Base-by-base conservation (phyloP, 2,888 invertebrate species). In the Liodrosophila aerea region DNA sequence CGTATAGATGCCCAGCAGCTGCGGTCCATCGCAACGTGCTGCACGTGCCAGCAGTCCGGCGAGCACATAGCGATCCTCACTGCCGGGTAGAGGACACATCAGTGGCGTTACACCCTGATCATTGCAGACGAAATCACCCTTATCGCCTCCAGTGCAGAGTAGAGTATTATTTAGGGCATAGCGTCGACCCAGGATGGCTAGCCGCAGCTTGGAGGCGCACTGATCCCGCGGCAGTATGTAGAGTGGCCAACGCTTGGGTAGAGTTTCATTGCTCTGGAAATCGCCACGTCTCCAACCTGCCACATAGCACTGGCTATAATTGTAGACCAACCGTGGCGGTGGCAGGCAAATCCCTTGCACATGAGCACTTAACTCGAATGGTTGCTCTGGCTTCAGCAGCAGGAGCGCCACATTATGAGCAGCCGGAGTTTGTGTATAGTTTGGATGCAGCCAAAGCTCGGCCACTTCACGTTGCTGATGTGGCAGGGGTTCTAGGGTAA, bases 91-190 rank as follows among this genome's bases (percentile, higher is more conserved):
- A 0, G 70, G 69, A 8, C 77, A 78, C 69, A 78, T 81, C 15
- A 78, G 41, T 0, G 77, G 77, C 13, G 74, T 53, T 1, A 43
- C 81, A 1, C 60, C 75, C 40, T 46, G 30, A 12, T 76, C 60
- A 3, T 45, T 52, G 33, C 77, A 78, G 0, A 77, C 65, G 27
- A 75, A 73, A 3, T 64, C 46, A 0, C 67, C 60, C 60, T 81
- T 81, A 12, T 77, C 77, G 5, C 77, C 77, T 34, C 75, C 77
- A 4, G 77, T 65, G 34, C 81, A 78, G 12, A 78, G 46, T 0
- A 81, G 57, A 4, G 66, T 66, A 3, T 77, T 70, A 11, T 77
- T 77, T 9, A 52, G 53, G 0, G 66, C 51, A 39, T 61, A 67
- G 5, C 72, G 65, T 0, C 80, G 58, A 0, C 80, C 77, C 53